phyloP scores from a whole-genome alignment of 2,797 vertebrate genomes.

The Allenopithecus nigroviridis region DNA sequence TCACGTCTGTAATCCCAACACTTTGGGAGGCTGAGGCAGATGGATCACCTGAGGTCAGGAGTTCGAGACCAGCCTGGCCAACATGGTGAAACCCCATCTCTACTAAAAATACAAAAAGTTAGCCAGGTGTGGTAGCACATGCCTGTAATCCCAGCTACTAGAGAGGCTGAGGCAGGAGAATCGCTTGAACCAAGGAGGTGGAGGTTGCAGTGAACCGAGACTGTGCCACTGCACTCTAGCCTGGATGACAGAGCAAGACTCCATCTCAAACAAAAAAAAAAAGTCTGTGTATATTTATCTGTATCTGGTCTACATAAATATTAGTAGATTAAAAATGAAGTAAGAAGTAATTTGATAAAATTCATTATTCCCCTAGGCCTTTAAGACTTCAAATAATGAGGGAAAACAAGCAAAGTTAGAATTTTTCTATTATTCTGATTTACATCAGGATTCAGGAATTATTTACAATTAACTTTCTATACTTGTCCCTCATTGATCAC shows the following conservation, averaged over 20 bases:
- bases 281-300: neutral
- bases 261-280: neutral
- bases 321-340: neutral
- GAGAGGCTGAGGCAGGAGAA: neutral
- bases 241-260: neutral
- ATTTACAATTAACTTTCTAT: slow-evolving; percentile 61
- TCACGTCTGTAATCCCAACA: neutral
- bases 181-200: neutral
- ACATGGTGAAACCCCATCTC: neutral
- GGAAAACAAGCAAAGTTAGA: neutral
- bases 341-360: neutral
- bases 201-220: neutral
- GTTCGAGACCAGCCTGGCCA: neutral
- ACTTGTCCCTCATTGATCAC: slow-evolving; percentile 68
- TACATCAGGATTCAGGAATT: slow-evolving; percentile 65
- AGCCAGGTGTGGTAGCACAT: neutral
- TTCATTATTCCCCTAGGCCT: neutral
- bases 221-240: neutral
- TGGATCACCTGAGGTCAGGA: neutral
- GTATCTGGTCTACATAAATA: neutral
- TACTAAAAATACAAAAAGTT: neutral
- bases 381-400: neutral
- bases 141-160: neutral
- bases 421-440: slow-evolving; percentile 13
- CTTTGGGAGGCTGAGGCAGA: neutral